Conservation (phyloP, 2,888 invertebrate genomes). For the Piscicola geometra region DNA sequence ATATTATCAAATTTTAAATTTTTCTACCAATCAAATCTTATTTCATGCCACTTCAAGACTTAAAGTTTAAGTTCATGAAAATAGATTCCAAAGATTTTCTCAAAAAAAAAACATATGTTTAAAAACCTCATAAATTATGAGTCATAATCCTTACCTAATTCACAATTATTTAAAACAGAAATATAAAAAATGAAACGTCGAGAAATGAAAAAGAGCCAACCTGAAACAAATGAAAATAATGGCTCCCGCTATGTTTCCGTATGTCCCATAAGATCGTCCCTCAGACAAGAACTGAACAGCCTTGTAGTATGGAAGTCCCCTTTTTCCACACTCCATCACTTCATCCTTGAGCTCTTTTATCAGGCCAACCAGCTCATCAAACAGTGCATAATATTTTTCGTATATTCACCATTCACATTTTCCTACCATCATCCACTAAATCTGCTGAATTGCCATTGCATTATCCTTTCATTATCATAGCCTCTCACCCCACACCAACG, state of each 20-base stretch:
- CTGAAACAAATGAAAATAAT: neutral
- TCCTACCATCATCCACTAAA: neutral
- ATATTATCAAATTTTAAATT: no score
- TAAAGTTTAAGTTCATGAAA: no score
- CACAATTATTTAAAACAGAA: neutral
- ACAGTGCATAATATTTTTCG: neutral
- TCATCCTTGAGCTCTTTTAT: neutral
- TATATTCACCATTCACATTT: neutral
- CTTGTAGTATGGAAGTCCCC: neutral
- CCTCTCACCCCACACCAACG: no score
- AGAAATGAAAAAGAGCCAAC: neutral
- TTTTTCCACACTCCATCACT: neutral
- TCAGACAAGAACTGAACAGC: neutral
- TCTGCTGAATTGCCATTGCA: no score
- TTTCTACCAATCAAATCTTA: no score
- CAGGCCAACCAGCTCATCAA: neutral
- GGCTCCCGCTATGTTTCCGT: neutral
- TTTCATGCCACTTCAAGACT: no score
- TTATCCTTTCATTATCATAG: no score
- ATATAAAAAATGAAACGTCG: slow-evolving; percentile 6
- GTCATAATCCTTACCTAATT: no score
- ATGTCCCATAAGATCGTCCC: no score
- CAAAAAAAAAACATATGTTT: no score
- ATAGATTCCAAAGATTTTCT: no score
- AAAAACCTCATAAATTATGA: no score